These are phyloP conservation scores for Sabatieria punctata DNA, from an alignment of 2,888 invertebrate species.

Conservation along the genomic window DNA sequence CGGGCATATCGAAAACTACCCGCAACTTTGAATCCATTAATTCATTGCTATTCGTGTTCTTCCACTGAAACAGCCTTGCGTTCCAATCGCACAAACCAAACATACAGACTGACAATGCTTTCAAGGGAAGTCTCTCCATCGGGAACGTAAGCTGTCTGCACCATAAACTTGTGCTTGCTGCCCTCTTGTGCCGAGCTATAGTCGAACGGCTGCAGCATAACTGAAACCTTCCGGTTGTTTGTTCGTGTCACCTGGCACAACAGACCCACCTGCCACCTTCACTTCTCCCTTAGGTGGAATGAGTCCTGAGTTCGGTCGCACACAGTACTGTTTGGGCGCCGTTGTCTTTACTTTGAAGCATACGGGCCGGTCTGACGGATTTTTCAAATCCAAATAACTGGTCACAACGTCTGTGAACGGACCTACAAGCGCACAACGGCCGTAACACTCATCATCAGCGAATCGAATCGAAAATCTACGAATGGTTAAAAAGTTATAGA, in stretches of 20 bases:
- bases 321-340: constrained; percentile 96
- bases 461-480: too few species aligned
- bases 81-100: not conserved
- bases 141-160: constrained; percentile 78
- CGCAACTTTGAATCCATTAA: constrained; percentile 89
- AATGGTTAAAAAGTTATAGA: too few species aligned
- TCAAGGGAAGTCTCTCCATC: constrained; percentile 57
- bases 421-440: too few species aligned
- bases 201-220: constrained; percentile 85
- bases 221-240: too few species aligned
- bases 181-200: constrained; percentile 61
- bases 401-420: constrained; percentile 67
- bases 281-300: constrained; percentile 55
- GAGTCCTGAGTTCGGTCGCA: constrained; percentile 87
- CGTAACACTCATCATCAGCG: too few species aligned
- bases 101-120: constrained; percentile 43
- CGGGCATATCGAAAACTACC: constrained; percentile 74
- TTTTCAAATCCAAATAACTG: constrained; percentile 68
- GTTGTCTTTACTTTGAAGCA: constrained; percentile 99
- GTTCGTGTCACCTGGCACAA: too few species aligned
- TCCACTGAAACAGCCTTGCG: constrained; percentile 46
- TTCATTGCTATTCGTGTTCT: constrained; percentile 61
- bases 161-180: constrained; percentile 99
- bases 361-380: constrained; percentile 66
- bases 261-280: constrained; percentile 83